A percentile compares a stretch with the other conserved stretches of the same genome.
phyloP scores from a whole-genome alignment of 2,113 vertebrate genomes.

The Aspiorhynchus laticeps region DNA sequence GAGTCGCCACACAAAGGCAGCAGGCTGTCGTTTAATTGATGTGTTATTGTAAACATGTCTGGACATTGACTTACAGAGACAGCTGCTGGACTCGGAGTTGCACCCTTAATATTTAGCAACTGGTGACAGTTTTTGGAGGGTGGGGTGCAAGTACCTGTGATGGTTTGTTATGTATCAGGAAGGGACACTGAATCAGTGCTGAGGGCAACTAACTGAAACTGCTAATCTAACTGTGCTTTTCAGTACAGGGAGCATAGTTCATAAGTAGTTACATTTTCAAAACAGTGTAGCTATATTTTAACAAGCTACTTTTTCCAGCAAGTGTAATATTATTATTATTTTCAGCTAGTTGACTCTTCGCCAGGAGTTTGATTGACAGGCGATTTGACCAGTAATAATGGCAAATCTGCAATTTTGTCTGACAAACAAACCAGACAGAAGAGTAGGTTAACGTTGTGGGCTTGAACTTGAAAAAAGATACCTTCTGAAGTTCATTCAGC shows the following conservation, averaged over 20 bases:
- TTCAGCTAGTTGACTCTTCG: too few species aligned
- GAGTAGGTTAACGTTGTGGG: too few species aligned
- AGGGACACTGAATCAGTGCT: neutral
- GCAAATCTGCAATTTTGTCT: too few species aligned
- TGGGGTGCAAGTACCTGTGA: neutral
- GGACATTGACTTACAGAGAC: constrained; percentile 43
- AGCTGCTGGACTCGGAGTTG: constrained; percentile 3
- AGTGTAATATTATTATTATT: neutral
- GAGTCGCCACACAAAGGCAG: neutral
- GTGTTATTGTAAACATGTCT: constrained; percentile 45
- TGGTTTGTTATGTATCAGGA: neutral
- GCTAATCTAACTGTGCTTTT: neutral
- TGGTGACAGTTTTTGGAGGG: neutral
- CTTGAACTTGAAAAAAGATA: too few species aligned
- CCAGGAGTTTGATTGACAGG: too few species aligned
- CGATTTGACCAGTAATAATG: too few species aligned
- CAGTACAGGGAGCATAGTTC: neutral
- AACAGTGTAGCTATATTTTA: too few species aligned
- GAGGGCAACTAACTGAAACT: neutral
- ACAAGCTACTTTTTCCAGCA: neutral
- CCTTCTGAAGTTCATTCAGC: too few species aligned
- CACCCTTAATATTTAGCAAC: neutral
- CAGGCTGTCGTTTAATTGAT: constrained; percentile 33
- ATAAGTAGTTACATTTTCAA: too few species aligned
- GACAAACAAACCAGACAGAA: too few species aligned